Evolutionary conservation across 2,888 invertebrate species (phyloP), one percentile per base, ranked within the genome.

Genomic region (Frankliniella intonsa): DNA sequence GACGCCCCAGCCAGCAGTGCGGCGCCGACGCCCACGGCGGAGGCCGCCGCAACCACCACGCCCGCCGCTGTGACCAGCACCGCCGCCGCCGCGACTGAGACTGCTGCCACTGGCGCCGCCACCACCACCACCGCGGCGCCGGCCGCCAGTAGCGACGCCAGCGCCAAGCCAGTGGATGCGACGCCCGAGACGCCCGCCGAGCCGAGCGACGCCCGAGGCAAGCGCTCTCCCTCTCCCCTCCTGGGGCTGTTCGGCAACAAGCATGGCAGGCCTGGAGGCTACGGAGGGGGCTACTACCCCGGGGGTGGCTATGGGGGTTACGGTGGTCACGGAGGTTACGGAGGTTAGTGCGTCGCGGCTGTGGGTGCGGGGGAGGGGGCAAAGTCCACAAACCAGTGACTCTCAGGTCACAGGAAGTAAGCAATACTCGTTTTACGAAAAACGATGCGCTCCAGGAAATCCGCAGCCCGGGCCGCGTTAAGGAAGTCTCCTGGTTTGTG

Each of bases 151-250:
- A 22, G 22, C 3, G 69, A 22, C 22, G 25, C 69, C 69, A 22
- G 19, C 62, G 62, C 69, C 69, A 76, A 76, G 25, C 22, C 69
- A 8, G 10, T 22, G 11, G 55, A 55, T 5, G 25, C n/a, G 69
- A 22, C 69, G 22, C 69, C 69, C 11, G 69, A 76, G 69, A 76
- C 69, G 25, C 69, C 69, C 25, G 69, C 69, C 69, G 69, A 25
- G 22, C 69, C 69, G 22, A 25, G 69, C 69, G 69, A 76, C 3
- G 8, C 69, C 12, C n/a, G 69, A 76, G 69, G 69, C 69, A 76
- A 76, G 69, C 69, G 69, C 69, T 76, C 69, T 25, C 69, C 69
- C 69, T 76, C 69, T 25, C 69, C 69, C 25, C 25, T 76, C 12
- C 25, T 76, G 5, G 69, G 69, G 12, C 69, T 76, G 22, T 76